Evolutionary conservation across 1,140 invertebrate genomes (phyloP).

Genomic region (Drosophila equinoxialis): DNA sequence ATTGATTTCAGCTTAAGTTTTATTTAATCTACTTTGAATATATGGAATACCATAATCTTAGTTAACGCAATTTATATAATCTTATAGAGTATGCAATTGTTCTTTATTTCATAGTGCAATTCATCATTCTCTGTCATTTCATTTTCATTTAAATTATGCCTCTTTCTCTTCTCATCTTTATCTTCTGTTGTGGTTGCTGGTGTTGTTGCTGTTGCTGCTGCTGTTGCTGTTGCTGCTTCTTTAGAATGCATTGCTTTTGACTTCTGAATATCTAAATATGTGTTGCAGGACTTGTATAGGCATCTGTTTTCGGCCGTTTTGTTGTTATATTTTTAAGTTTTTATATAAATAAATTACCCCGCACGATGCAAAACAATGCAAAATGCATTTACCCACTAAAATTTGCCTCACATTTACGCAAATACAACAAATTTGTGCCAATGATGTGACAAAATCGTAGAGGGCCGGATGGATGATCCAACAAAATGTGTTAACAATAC

Average conservation of each 20-base stretch:
- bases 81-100: slow-evolving; percentile 37
- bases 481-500: background rate
- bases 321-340: slow-evolving; percentile 77
- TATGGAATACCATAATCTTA: no score
- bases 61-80: no score
- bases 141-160: slow-evolving; percentile 63
- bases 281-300: slow-evolving; percentile 78
- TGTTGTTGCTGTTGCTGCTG: slow-evolving; percentile 28
- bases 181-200: slow-evolving; percentile 36
- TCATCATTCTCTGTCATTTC: slow-evolving; percentile 65
- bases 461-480: slow-evolving; percentile 11
- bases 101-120: slow-evolving; percentile 24
- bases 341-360: slow-evolving; percentile 76
- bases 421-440: slow-evolving; percentile 58
- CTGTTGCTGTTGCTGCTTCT: slow-evolving; percentile 24
- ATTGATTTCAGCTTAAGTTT: no score
- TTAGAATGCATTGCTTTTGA: slow-evolving; percentile 53
- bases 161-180: background rate
- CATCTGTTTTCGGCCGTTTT: slow-evolving; percentile 53
- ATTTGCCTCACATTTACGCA: slow-evolving; percentile 34
- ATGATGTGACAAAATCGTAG: slow-evolving; percentile 51
- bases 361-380: slow-evolving; percentile 48
- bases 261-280: slow-evolving; percentile 56
- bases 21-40: no score
- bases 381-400: slow-evolving; percentile 44